phyloP scores from a whole-genome alignment of 1,140 invertebrate species.

The Drosophila lowei region DNA sequence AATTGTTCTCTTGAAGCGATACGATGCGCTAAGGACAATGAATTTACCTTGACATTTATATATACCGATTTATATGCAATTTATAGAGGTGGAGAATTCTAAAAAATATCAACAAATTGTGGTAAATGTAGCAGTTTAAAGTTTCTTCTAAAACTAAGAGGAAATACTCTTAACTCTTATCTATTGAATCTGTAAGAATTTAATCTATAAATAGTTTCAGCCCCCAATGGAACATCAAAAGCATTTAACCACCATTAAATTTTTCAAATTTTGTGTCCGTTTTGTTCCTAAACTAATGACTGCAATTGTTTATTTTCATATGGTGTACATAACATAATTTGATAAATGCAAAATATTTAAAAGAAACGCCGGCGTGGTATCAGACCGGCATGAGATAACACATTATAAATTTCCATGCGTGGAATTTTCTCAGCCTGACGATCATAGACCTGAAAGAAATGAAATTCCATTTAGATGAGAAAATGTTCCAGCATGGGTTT shows the following conservation, averaged over 20 bases:
- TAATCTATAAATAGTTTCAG: too few species aligned
- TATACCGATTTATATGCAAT: too few species aligned
- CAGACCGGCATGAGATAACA: conserved; percentile 86
- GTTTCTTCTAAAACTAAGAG: too few species aligned
- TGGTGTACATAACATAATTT: conserved; percentile 34
- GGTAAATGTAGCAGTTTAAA: too few species aligned
- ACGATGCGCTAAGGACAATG: too few species aligned
- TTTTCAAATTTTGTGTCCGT: conserved; percentile 29
- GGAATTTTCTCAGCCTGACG: conserved; percentile 85
- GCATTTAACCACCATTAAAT: not conserved
- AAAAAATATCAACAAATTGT: too few species aligned
- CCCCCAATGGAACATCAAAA: too few species aligned
- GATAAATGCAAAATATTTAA: conserved; percentile 30
- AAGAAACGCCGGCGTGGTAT: conserved; percentile 82
- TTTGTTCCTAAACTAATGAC: conserved; percentile 68
- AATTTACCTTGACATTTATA: too few species aligned
- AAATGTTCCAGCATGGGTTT: not conserved
- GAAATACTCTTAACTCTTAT: too few species aligned
- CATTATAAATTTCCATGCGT: conserved; percentile 85
- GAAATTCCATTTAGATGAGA: not conserved
- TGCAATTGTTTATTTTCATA: conserved; percentile 56
- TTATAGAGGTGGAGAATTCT: too few species aligned
- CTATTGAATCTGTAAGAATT: too few species aligned
- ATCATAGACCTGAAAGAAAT: conserved; percentile 83
- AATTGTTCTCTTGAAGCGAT: too few species aligned